These are phyloP conservation scores for roundworm (Caenorhabditis elegans) DNA, from an alignment of 1,140 invertebrate species.

Conservation along the genomic window WBcel235 BX284604.4:4407001-4407500, in stretches of 20 bases:
- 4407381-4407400: too few species aligned
- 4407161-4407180: slow-evolving; percentile 1
- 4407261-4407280: too few species aligned
- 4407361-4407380: too few species aligned
- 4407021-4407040: background rate
- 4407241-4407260: too few species aligned
- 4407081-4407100: too few species aligned
- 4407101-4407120: too few species aligned
- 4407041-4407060: background rate
- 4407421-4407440: too few species aligned
- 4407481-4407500: slow-evolving; percentile 13
- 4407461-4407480: slow-evolving; percentile 23
- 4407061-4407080: too few species aligned
- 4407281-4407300: too few species aligned
- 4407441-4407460: background rate
- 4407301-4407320: slow-evolving; percentile 29
- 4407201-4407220: background rate
- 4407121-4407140: background rate
- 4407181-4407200: background rate
- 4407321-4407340: background rate
- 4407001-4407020: too few species aligned
- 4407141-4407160: slow-evolving; percentile 24
- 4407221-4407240: background rate
- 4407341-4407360: background rate
- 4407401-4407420: slow-evolving; percentile 16